A percentile compares a stretch with the other conserved stretches of the same genome.
Evolutionary conservation across 2,797 vertebrate genomes (phyloP).

Genomic region (Prionace glauca): DNA sequence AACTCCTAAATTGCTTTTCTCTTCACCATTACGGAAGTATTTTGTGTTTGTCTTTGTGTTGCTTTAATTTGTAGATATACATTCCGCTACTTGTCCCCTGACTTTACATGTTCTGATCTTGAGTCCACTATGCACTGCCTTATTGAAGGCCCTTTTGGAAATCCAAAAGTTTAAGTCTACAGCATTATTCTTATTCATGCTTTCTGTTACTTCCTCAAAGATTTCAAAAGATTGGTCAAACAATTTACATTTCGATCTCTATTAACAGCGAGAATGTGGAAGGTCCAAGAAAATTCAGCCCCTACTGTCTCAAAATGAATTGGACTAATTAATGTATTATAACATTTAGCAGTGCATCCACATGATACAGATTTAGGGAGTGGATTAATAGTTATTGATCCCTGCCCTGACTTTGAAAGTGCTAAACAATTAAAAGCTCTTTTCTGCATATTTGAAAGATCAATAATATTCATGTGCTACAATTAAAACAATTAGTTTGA

Average conservation of each 20-base stretch:
- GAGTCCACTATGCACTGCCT: background rate
- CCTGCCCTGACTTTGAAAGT: background rate
- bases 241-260: background rate
- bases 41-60: no score
- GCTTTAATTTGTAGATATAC: background rate
- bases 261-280: background rate
- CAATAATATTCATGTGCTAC: constrained; percentile 2
- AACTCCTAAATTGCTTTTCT: no score
- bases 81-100: background rate
- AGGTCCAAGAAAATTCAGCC: background rate
- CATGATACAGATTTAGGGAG: background rate
- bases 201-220: background rate
- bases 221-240: background rate
- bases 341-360: background rate
- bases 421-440: constrained; percentile 5
- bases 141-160: background rate
- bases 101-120: background rate
- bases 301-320: background rate
- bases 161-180: background rate
- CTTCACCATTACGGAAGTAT: no score
- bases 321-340: background rate
- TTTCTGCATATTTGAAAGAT: background rate
- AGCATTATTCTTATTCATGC: background rate
- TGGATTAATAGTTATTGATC: background rate
- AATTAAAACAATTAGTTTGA: background rate